These are phyloP conservation scores for Tachina lurida DNA, from an alignment of 2,888 invertebrate genomes.

Conservation along the genomic window DNA sequence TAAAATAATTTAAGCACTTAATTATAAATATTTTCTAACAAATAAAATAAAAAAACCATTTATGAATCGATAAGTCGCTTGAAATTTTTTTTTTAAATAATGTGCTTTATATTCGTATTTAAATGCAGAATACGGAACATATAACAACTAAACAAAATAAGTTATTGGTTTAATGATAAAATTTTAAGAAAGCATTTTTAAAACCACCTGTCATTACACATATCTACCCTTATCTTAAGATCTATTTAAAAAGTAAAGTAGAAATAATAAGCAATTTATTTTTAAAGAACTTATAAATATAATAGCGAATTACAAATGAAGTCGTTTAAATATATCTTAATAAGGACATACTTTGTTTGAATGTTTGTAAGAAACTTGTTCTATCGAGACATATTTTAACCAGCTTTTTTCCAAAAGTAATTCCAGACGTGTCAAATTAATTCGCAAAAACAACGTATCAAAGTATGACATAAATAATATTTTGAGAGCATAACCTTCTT, in stretches of 20 bases:
- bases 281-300: neutral
- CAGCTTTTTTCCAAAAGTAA: too few species aligned
- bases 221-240: constrained; percentile 35
- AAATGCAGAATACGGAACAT: constrained; percentile 42
- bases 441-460: too few species aligned
- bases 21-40: too few species aligned
- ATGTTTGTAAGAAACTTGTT: too few species aligned
- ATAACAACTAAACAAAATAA: constrained; percentile 3
- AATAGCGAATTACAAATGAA: too few species aligned
- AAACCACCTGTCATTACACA: constrained; percentile 78
- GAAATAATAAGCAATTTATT: neutral
- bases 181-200: constrained; percentile 79
- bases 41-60: too few species aligned
- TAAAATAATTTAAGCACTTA: neutral
- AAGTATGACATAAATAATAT: too few species aligned
- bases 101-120: neutral
- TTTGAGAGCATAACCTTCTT: too few species aligned
- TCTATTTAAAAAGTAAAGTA: neutral
- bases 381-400: too few species aligned
- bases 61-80: neutral
- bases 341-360: too few species aligned
- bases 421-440: too few species aligned
- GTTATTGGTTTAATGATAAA: constrained; percentile 77
- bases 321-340: too few species aligned
- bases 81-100: neutral